phyloP scores from a whole-genome alignment of 2,888 invertebrate genomes.

The Chrysolina americana region DNA sequence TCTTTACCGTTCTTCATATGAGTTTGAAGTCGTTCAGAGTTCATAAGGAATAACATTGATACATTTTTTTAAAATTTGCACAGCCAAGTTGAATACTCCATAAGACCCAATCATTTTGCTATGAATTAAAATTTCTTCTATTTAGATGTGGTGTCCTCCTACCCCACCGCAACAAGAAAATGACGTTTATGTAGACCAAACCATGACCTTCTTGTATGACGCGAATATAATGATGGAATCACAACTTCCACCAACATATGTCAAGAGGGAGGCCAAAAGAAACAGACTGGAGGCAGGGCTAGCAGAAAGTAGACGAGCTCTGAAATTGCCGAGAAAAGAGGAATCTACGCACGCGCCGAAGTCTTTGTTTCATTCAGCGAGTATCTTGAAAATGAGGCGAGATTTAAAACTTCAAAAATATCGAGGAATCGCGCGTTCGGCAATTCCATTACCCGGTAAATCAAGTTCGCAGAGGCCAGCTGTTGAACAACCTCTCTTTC shows the following conservation, averaged over 20 bases:
- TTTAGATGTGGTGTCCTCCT: slow-evolving; percentile 96
- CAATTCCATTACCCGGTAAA: slow-evolving; percentile 67
- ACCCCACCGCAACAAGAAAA: slow-evolving; percentile 95
- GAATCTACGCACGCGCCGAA: slow-evolving; percentile 81
- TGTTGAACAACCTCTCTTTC: slow-evolving; percentile 77
- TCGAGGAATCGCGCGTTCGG: slow-evolving; percentile 70
- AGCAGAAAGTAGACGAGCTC: slow-evolving; percentile 72
- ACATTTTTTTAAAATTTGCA: neutral
- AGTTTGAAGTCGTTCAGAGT: too few species aligned
- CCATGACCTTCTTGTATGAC: slow-evolving; percentile 89
- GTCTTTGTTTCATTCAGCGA: slow-evolving; percentile 86
- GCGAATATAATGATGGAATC: slow-evolving; percentile 81
- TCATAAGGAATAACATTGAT: too few species aligned
- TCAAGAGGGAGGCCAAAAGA: slow-evolving; percentile 84
- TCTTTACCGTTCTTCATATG: too few species aligned
- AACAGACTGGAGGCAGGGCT: slow-evolving; percentile 78
- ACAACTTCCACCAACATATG: slow-evolving; percentile 84
- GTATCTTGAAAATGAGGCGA: slow-evolving; percentile 81
- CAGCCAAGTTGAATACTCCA: too few species aligned
- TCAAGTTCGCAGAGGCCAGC: slow-evolving; percentile 63
- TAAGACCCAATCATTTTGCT: neutral
- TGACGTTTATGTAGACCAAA: slow-evolving; percentile 92
- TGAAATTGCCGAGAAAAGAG: slow-evolving; percentile 79
- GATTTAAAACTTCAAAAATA: slow-evolving; percentile 85
- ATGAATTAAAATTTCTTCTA: slow-evolving; percentile 7